Conservation (phyloP, 2,888 invertebrate genomes). For the Pseudococcus jackbeardsleyi region DNA sequence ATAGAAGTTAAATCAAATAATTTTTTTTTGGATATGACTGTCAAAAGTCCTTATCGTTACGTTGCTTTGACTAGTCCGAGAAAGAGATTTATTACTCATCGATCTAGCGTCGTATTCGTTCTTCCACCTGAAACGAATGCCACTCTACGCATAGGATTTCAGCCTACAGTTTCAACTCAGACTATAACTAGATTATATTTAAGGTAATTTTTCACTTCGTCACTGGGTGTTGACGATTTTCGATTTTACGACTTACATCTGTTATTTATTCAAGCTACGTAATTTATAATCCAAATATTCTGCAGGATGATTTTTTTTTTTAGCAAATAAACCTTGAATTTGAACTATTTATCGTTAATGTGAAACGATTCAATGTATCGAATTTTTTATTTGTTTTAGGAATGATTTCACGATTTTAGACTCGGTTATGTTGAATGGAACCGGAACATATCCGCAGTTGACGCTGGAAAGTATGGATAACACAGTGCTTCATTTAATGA, state of each 20-base stretch:
- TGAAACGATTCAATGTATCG: neutral
- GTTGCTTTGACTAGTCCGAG: neutral
- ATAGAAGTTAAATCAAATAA: slow-evolving; percentile 56
- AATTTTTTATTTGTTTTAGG: slow-evolving; percentile 22
- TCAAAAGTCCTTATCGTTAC: slow-evolving; percentile 33
- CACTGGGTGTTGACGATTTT: no score
- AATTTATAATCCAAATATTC: neutral
- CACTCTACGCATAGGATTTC: slow-evolving; percentile 53
- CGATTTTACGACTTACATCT: no score
- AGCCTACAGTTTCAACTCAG: neutral
- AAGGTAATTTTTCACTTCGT: slow-evolving; percentile 32
- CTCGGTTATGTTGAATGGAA: slow-evolving; percentile 48
- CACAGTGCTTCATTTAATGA: slow-evolving; percentile 38
- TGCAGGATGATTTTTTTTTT: neutral
- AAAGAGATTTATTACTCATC: slow-evolving; percentile 43
- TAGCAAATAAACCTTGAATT: neutral
- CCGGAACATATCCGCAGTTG: slow-evolving; percentile 57
- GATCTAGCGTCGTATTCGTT: slow-evolving; percentile 52
- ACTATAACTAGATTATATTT: slow-evolving; percentile 56
- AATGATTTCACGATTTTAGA: slow-evolving; percentile 60
- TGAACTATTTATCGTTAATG: neutral
- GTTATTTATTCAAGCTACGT: neutral
- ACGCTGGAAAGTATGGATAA: slow-evolving; percentile 52
- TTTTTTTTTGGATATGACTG: slow-evolving; percentile 58
- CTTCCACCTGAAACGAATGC: slow-evolving; percentile 56